Percentiles rank a stretch among this genome's conserved stretches.
These are phyloP conservation scores for Ptiloglossa arizonensis DNA, from an alignment of 1,140 invertebrate genomes.

Conservation along the genomic window DNA sequence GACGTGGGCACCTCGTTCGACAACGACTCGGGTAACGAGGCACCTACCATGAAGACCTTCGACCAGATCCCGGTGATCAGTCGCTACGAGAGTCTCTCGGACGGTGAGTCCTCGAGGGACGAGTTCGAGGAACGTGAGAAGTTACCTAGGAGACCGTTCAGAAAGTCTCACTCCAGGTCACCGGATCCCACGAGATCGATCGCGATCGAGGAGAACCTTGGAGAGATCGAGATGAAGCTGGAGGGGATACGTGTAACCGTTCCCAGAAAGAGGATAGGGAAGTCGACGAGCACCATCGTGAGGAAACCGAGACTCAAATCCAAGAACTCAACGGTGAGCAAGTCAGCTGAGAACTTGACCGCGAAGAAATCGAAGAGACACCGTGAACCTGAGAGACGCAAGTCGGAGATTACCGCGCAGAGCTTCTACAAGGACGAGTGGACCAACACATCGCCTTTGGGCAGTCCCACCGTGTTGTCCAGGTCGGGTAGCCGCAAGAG, in stretches of 20 bases:
- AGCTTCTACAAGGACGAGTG: conserved; percentile 69
- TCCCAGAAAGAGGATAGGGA: conserved; percentile 7
- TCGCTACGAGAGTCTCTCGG: conserved; percentile 63
- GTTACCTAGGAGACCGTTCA: background rate
- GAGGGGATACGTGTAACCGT: too few species aligned
- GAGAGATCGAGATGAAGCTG: too few species aligned
- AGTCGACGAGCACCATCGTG: conserved; percentile 53
- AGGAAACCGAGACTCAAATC: conserved; percentile 72
- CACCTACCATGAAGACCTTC: conserved; percentile 52
- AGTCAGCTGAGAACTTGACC: conserved; percentile 73
- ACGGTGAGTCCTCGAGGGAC: conserved; percentile 64
- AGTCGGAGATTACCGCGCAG: conserved; percentile 77
- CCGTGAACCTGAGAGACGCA: conserved; percentile 73
- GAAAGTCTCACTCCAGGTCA: conserved; percentile 34
- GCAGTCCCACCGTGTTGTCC: conserved; percentile 66
- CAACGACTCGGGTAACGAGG: conserved; percentile 74
- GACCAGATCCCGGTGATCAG: conserved; percentile 59
- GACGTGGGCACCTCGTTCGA: conserved; percentile 68
- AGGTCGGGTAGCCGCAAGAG: conserved; percentile 71
- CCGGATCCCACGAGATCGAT: background rate
- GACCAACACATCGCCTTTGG: conserved; percentile 76
- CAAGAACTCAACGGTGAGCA: conserved; percentile 72
- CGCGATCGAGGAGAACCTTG: background rate
- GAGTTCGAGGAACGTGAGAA: conserved; percentile 53
- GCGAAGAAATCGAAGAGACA: conserved; percentile 66